These are phyloP conservation scores for Acrossocheilus wenchowensis DNA, from an alignment of 2,797 vertebrate genomes.

Conservation along the genomic window DNA sequence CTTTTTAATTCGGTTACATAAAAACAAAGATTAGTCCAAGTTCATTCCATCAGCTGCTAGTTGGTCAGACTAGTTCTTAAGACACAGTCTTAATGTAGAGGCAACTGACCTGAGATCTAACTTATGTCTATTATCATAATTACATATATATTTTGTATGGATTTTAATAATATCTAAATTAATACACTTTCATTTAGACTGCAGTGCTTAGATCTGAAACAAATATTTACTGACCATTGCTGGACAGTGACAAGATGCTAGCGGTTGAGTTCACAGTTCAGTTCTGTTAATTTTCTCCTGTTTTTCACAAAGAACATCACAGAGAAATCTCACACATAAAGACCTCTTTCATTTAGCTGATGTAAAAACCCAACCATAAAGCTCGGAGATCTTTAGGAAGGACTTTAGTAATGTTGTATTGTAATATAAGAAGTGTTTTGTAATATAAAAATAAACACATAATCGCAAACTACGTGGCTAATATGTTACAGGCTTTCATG, in stretches of 20 bases:
- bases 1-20: not conserved
- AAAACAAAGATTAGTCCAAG: not conserved
- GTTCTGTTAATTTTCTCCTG: not conserved
- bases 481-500: not conserved
- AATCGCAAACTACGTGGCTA: not conserved
- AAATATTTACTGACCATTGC: not conserved
- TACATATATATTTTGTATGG: not conserved
- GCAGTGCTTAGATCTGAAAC: not conserved
- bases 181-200: not conserved
- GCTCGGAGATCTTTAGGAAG: not conserved
- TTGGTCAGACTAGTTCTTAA: too few species aligned
- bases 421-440: not conserved
- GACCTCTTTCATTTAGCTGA: not conserved
- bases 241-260: not conserved
- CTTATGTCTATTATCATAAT: not conserved
- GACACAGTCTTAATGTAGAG: too few species aligned
- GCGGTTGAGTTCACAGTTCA: too few species aligned
- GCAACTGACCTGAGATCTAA: not conserved
- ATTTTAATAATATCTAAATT: not conserved
- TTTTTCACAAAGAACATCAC: conserved; percentile 8
- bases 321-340: conserved; percentile 21
- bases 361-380: not conserved
- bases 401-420: not conserved
- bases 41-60: not conserved
- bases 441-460: not conserved